Evolutionary conservation across 1,140 invertebrate genomes (phyloP), one percentile per base, ranked within the genome.

Genomic region (Ceratitis capitata): DNA sequence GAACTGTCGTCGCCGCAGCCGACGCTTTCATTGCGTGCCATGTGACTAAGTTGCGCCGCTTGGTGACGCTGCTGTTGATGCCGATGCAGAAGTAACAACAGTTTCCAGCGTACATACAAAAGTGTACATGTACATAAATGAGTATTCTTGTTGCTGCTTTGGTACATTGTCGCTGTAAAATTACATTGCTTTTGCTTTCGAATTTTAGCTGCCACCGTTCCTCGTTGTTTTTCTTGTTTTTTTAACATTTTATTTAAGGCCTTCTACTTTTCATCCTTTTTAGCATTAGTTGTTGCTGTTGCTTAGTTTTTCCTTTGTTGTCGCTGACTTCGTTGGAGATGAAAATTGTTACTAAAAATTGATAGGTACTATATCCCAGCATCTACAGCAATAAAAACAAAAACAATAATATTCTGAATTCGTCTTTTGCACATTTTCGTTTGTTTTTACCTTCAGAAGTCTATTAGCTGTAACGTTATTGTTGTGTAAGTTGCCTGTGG

Each of bases 131-230:
- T 58, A 58, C 10, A 23, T 1, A 61, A 3, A 14, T 61, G 26
- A 0, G 58, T 4, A 29, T 39, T 69, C 1, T 39, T 39, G 9
- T 26, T 83, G 82, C 12, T 83, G 82, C 47, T 83, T 42, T 23
- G 3, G 45, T 69, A 14, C 35, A n/a, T 23, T 53, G 47, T 14
- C 53, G 82, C 82, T 51, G 29, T 39, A 83, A 58, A 58, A 53
- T 83, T 35, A 83, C 49, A 83, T 83, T 58, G 82, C 47, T 53
- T 53, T 53, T 83, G 35, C 82, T 83, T 83, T 83, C 82, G 53
- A 83, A 53, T n/a, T 29, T n/a, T 83, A n/a, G 23, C 82, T 12
- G 53, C 82, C 32, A 12, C 16, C 32, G 69, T 16, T n/a, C 39
- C 12, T 45, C 39, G 35, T 51, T 83, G 82, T 35, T 39, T 56